These are phyloP conservation scores for Spea hammondii DNA, from an alignment of 2,797 vertebrate genomes.

Conservation along the genomic window DNA sequence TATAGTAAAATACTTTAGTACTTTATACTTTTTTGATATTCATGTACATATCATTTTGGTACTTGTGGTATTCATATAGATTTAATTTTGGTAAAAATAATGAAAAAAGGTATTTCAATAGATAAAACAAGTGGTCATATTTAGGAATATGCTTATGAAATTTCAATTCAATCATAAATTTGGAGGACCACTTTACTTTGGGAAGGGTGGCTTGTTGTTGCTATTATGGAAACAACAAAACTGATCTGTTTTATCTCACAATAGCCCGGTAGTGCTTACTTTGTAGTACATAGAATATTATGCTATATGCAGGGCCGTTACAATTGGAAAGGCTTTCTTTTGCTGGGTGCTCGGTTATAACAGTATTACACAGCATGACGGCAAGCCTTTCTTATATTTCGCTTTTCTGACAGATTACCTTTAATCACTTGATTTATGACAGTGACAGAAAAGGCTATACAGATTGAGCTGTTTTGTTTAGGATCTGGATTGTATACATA, in stretches of 20 bases:
- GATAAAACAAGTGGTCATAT: too few species aligned
- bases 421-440: slow-evolving; percentile 7
- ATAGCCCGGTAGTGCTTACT: too few species aligned
- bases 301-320: neutral
- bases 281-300: neutral
- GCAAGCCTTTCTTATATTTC: slow-evolving; percentile 70
- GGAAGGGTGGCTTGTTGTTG: neutral
- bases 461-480: neutral
- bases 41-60: too few species aligned
- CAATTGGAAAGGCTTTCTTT: neutral
- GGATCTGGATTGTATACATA: neutral
- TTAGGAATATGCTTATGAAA: too few species aligned
- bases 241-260: neutral
- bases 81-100: too few species aligned
- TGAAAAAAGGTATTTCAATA: too few species aligned
- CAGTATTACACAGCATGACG: slow-evolving; percentile 63
- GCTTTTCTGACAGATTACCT: slow-evolving; percentile 38
- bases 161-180: too few species aligned
- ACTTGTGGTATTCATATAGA: too few species aligned
- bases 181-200: neutral
- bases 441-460: neutral
- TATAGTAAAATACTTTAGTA: too few species aligned
- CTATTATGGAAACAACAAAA: neutral
- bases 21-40: too few species aligned
- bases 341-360: slow-evolving; percentile 29